Evolutionary conservation across 2,888 invertebrate species (phyloP).

Genomic region (Agonopterix alstromeriana): DNA sequence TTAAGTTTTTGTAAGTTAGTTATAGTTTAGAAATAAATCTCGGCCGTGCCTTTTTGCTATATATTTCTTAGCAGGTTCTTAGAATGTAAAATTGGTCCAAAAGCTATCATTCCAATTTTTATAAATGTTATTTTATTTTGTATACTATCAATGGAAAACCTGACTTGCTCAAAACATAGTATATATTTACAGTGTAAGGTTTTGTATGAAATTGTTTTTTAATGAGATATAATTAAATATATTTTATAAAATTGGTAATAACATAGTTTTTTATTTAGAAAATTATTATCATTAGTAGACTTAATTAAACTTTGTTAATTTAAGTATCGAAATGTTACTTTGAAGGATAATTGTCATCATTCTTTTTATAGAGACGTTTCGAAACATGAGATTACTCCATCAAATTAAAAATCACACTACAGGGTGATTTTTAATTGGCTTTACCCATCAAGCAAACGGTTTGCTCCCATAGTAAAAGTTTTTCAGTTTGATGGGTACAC

Average conservation of each 20-base stretch:
- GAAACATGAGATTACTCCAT: too few species aligned
- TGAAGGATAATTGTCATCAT: too few species aligned
- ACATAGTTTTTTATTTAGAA: neutral
- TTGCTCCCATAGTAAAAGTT: too few species aligned
- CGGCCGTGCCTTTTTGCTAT: neutral
- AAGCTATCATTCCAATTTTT: conserved; percentile 8
- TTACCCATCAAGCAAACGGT: too few species aligned
- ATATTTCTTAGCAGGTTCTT: neutral
- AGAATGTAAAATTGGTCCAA: neutral
- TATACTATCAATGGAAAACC: conserved; percentile 9
- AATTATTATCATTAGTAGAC: too few species aligned
- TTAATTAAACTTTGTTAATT: too few species aligned
- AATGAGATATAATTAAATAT: neutral
- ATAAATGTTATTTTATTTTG: neutral
- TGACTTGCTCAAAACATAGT: conserved; percentile 16
- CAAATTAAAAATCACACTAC: too few species aligned
- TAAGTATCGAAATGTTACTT: too few species aligned
- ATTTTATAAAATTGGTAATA: neutral
- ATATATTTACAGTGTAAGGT: conserved; percentile 3
- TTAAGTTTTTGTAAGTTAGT: neutral
- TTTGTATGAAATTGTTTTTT: conserved; percentile 1
- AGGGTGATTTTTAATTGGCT: too few species aligned
- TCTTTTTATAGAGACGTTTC: too few species aligned
- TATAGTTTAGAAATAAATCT: neutral
- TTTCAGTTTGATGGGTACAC: too few species aligned